Conservation (phyloP, 2,113 vertebrate species). For the Microtus richardsoni region DNA sequence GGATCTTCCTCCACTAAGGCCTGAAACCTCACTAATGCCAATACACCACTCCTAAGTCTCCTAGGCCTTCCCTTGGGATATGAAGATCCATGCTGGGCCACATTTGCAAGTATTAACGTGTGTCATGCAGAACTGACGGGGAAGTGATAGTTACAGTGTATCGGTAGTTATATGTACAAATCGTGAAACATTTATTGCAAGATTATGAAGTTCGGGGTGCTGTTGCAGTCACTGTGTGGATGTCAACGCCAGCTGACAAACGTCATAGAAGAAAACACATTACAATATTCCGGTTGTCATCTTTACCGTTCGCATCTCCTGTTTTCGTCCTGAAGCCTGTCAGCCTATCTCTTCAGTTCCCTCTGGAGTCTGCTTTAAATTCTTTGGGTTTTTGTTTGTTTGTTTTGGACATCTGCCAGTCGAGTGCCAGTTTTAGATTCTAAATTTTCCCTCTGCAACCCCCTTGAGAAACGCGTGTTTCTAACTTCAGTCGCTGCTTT, state of each 20-base stretch:
- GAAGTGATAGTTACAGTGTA: neutral
- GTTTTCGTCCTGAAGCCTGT: constrained; percentile 8
- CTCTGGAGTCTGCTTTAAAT: neutral
- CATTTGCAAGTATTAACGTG: neutral
- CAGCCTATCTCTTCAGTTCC: neutral
- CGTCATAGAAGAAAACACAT: constrained; percentile 41
- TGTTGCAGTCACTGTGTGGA: neutral
- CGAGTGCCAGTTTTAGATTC: constrained; percentile 60
- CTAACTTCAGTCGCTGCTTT: constrained; percentile 50
- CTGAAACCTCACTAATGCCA: neutral
- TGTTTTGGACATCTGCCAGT: constrained; percentile 58
- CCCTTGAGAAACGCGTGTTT: constrained; percentile 22
- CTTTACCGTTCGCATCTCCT: neutral
- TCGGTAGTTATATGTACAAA: neutral
- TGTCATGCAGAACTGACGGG: constrained; percentile 1
- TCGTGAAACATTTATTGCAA: constrained; percentile 6
- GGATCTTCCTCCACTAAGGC: neutral
- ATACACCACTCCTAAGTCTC: neutral
- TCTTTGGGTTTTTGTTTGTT: neutral
- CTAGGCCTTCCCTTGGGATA: neutral
- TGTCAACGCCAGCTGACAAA: constrained; percentile 14
- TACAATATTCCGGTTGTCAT: constrained; percentile 51
- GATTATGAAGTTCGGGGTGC: neutral
- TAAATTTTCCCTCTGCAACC: constrained; percentile 27
- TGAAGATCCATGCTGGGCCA: neutral